Percentiles rank a stretch among this genome's conserved stretches.
phyloP scores from a whole-genome alignment of 53 echinoderm and acorn worm species.

The Actinopyga echinites region DNA sequence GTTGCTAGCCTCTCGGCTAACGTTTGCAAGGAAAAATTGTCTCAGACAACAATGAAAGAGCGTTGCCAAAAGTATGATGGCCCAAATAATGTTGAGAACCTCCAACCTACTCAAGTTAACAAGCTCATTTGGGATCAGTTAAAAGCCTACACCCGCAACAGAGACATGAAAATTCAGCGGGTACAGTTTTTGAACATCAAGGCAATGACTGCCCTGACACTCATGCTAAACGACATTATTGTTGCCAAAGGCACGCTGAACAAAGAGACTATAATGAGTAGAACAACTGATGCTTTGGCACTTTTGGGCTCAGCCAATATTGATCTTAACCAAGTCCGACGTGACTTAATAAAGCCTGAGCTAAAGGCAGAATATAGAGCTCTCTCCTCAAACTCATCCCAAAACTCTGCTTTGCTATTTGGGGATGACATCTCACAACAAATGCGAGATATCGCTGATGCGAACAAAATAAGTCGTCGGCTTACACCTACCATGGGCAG shows the following conservation, averaged over 20 bases:
- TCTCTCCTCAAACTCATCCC: neutral
- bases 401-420: slow-evolving; percentile 22
- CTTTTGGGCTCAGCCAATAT: neutral
- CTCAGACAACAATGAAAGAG: neutral
- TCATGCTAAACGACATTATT: neutral
- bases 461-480: slow-evolving; percentile 16
- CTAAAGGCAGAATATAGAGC: slow-evolving; percentile 4
- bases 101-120: no score
- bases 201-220: neutral
- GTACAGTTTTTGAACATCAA: neutral
- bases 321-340: neutral
- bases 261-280: neutral
- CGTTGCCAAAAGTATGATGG: neutral
- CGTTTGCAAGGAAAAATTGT: neutral
- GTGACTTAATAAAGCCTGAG: no score
- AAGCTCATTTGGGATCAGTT: no score
- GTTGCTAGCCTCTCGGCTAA: neutral
- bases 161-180: no score
- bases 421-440: slow-evolving; percentile 30
- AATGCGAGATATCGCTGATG: slow-evolving; percentile 32
- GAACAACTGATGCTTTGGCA: neutral
- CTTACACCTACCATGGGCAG: neutral
- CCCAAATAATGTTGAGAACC: neutral
- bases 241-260: neutral
- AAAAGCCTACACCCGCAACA: no score